Conservation (phyloP, 2,113 vertebrate species). For the Heptranchias perlo region DNA sequence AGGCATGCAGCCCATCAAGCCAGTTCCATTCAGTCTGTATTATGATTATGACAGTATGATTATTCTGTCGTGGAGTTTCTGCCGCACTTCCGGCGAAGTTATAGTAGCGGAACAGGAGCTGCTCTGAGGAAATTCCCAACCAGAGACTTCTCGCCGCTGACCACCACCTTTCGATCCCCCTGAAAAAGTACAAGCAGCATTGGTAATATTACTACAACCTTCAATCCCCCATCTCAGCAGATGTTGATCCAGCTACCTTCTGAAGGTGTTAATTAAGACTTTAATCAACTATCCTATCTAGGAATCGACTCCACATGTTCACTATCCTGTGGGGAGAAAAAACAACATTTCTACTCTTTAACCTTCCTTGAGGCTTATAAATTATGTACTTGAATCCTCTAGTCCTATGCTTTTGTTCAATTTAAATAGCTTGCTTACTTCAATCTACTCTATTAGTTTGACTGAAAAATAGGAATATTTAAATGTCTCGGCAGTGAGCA, state of each 20-base stretch:
- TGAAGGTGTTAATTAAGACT: neutral
- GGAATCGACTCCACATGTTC: neutral
- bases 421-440: too few species aligned
- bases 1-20: neutral
- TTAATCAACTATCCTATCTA: neutral
- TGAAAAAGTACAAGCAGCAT: neutral
- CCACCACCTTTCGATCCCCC: neutral
- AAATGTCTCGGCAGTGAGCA: too few species aligned
- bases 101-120: neutral
- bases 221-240: neutral
- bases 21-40: neutral
- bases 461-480: too few species aligned
- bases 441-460: too few species aligned
- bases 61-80: neutral
- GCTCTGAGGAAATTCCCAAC: neutral
- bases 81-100: neutral
- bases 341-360: neutral
- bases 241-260: neutral
- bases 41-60: too few species aligned
- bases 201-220: neutral
- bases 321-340: neutral
- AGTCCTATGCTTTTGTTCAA: too few species aligned
- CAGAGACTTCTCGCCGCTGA: neutral
- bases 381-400: too few species aligned
- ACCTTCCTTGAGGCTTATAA: too few species aligned